Evolutionary conservation across 2,888 invertebrate species (phyloP), one percentile per base, ranked within the genome.

Genomic region (Mimas tiliae): DNA sequence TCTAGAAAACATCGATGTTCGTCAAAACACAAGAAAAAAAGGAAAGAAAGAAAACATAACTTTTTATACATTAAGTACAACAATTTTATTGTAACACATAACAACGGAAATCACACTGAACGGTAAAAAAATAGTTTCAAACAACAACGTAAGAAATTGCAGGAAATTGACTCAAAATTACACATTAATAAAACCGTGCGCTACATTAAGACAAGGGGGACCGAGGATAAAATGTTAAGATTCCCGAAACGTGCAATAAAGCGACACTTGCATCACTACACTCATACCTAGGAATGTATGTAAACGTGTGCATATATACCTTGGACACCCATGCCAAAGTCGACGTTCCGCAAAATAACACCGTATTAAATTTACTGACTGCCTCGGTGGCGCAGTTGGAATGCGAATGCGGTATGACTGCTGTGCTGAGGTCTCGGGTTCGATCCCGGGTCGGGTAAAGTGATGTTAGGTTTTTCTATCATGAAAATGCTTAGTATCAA

Each of bases 141-240:
- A n/a, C 21, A 7, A 64, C 27, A 21, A 6, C 21, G 0, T 16
- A 58, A 11, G 1, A 42, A 6, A 4, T 16, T 55, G 16, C 38
- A 9, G 38, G 38, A 58, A 42, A 42, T 42, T 58, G 12, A 58
- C 12, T 19, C 58, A 19, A 58, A 42, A 42, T 58, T 42, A 82
- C 85, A 81, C 85, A 84, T 84, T 86, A 88, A 88, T 85, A 87
- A 86, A 87, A 89, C 89, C 88, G 83, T 82, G 86, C 81, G 79
- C 79, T 75, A 81, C 83, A 85, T 88, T 86, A 88, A 81, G 74
- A 74, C 80, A 76, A 77, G 78, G 72, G 76, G 78, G 80, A 81
- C 83, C 81, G 80, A 78, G 75, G 78, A 71, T 73, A 86, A 87
- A 89, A 90, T 88, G 84, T 76, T 82, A 80, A 84, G 80, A 80